Percentiles rank a stretch among this genome's conserved stretches.
These are phyloP conservation scores for Diabrotica virgifera DNA, from an alignment of 1,140 invertebrate species.

Conservation along the genomic window DNA sequence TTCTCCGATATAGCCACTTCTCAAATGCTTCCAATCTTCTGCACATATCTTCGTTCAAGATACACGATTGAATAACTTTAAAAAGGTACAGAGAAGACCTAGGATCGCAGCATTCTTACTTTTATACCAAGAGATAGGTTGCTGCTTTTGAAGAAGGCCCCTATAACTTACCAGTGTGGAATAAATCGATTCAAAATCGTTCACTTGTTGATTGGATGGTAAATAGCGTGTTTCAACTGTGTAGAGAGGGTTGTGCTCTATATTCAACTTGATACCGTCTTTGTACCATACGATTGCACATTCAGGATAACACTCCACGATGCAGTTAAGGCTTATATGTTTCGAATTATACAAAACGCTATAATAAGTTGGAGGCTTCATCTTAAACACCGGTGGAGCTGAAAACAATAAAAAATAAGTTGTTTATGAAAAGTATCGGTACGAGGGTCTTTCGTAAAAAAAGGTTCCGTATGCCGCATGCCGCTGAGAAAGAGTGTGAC, in stretches of 20 bases:
- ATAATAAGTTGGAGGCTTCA: slow-evolving; percentile 76
- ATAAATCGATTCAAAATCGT: slow-evolving; percentile 83
- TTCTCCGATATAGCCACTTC: no score
- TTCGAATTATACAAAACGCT: slow-evolving; percentile 64
- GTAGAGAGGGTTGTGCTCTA: slow-evolving; percentile 60
- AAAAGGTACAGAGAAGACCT: no score
- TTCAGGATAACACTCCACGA: slow-evolving; percentile 83
- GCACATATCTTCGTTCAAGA: no score
- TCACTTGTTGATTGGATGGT: slow-evolving; percentile 66
- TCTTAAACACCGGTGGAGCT: slow-evolving; percentile 84
- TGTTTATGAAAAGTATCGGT: not conserved
- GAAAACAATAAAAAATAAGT: slow-evolving; percentile 39
- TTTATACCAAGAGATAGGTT: no score
- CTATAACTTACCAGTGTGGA: slow-evolving; percentile 69
- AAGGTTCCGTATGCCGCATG: no score
- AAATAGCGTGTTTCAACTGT: slow-evolving; percentile 63
- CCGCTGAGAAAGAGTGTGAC: no score
- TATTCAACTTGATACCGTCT: slow-evolving; percentile 64
- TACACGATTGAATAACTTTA: no score
- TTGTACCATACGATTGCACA: slow-evolving; percentile 83
- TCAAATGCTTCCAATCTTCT: no score
- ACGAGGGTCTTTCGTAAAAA: no score
- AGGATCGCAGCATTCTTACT: no score
- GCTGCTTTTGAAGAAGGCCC: no score
- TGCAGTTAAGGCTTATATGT: slow-evolving; percentile 78